Percentiles rank a stretch among this genome's conserved stretches.
Evolutionary conservation across 2,797 vertebrate species (phyloP).

Genomic region (Coreius guichenoti): DNA sequence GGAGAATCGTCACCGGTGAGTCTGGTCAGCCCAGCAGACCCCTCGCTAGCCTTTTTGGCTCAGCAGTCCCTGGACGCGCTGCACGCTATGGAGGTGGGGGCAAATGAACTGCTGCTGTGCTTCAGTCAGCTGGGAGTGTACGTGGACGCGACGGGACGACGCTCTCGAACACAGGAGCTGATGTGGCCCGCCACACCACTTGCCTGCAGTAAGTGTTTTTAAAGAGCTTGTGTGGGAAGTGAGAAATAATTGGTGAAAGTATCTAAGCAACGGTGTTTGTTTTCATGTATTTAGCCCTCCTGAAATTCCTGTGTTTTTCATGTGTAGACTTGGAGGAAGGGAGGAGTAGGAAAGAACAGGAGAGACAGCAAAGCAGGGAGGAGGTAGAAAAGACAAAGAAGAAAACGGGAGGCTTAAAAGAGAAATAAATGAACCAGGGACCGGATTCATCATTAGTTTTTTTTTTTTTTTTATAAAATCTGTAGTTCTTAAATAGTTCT

Average conservation of each 20-base stretch:
- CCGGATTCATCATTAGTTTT: not conserved
- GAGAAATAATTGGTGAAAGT: not conserved
- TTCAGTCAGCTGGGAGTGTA: constrained; percentile 96
- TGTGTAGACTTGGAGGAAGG: constrained; percentile 37
- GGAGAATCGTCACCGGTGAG: constrained; percentile 91
- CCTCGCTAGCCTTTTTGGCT: constrained; percentile 91
- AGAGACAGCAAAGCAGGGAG: constrained; percentile 11
- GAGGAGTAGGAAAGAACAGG: constrained; percentile 28
- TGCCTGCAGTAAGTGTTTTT: constrained; percentile 92
- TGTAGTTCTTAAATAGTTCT: not conserved
- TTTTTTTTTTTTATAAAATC: too few relatives aligned
- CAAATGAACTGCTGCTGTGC: constrained; percentile 92
- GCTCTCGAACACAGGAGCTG: constrained; percentile 91
- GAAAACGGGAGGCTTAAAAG: not conserved
- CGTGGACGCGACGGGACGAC: constrained; percentile 92
- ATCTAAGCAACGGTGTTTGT: constrained; percentile 15
- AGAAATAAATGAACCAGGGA: not conserved
- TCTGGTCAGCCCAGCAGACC: constrained; percentile 90
- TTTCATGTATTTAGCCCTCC: not conserved
- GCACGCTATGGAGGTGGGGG: constrained; percentile 88
- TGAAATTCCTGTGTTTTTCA: constrained; percentile 28
- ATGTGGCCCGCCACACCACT: constrained; percentile 96
- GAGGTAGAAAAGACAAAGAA: constrained; percentile 6
- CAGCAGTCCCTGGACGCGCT: constrained; percentile 92
- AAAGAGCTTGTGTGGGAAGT: constrained; percentile 7